Evolutionary conservation across 1,140 invertebrate species (phyloP).

Genomic region (Pararge aegeria): DNA sequence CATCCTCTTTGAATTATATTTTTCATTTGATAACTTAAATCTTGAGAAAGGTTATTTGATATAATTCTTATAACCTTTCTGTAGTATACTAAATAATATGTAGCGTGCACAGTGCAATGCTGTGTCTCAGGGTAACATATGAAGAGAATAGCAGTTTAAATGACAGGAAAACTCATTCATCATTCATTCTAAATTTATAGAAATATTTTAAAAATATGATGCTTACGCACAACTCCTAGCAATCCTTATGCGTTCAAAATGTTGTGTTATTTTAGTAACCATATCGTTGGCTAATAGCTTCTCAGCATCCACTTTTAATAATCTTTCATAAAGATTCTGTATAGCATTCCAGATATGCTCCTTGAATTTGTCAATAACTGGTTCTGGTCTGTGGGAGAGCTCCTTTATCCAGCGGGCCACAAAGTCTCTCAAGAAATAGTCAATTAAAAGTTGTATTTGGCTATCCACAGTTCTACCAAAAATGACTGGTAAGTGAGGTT

Average conservation of each 20-base stretch:
- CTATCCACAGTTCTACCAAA: slow-evolving; percentile 91
- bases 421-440: slow-evolving; percentile 89
- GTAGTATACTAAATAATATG: too few species aligned
- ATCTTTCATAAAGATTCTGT: slow-evolving; percentile 86
- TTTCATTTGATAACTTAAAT: too few species aligned
- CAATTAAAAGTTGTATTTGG: slow-evolving; percentile 90
- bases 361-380: slow-evolving; percentile 84
- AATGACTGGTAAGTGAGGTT: slow-evolving; percentile 84
- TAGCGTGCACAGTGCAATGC: too few species aligned
- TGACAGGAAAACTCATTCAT: too few species aligned
- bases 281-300: slow-evolving; percentile 91
- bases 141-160: too few species aligned
- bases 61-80: too few species aligned
- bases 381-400: slow-evolving; percentile 81
- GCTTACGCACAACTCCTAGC: slow-evolving; percentile 87
- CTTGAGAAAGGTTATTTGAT: too few species aligned
- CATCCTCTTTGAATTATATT: too few species aligned
- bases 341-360: slow-evolving; percentile 89
- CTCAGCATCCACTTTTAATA: slow-evolving; percentile 88
- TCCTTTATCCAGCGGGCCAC: slow-evolving; percentile 87
- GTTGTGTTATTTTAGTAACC: slow-evolving; percentile 88
- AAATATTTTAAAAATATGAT: too few species aligned
- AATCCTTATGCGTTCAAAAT: slow-evolving; percentile 92
- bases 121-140: too few species aligned
- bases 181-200: too few species aligned